Conservation (phyloP, 2,797 vertebrate species). For the Hydrophis major region DNA sequence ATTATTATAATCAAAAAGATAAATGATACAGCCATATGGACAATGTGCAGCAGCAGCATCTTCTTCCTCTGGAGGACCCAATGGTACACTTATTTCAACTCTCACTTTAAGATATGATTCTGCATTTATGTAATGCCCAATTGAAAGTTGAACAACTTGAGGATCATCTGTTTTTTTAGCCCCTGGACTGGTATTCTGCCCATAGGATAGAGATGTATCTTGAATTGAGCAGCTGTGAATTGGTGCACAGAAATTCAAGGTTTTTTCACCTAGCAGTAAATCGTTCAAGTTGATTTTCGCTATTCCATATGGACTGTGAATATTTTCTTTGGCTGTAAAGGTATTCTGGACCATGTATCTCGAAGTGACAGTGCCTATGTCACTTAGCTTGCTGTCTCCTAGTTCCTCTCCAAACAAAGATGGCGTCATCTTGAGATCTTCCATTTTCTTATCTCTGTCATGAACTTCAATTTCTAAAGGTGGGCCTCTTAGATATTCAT, state of each 20-base stretch:
- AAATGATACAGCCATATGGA: conserved; percentile 76
- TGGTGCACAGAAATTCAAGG: conserved; percentile 67
- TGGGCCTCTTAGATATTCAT: conserved; percentile 74
- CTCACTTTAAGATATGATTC: conserved; percentile 77
- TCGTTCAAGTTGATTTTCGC: conserved; percentile 75
- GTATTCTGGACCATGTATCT: conserved; percentile 40
- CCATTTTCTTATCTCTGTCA: conserved; percentile 76
- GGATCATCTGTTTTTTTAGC: background rate
- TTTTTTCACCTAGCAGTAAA: conserved; percentile 72
- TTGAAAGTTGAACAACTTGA: conserved; percentile 47
- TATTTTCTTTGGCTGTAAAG: conserved; percentile 25
- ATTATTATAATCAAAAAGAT: conserved; percentile 68
- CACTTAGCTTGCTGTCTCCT: conserved; percentile 54
- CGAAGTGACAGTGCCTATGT: conserved; percentile 36
- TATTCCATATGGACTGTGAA: conserved; percentile 69
- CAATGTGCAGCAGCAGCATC: conserved; percentile 17
- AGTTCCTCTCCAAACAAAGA: conserved; percentile 62
- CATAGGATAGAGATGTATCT: background rate
- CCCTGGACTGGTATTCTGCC: conserved; percentile 18
- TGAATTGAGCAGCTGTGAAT: conserved; percentile 68
- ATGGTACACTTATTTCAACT: conserved; percentile 73
- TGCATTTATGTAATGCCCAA: conserved; percentile 74
- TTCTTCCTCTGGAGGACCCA: conserved; percentile 21
- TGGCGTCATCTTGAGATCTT: conserved; percentile 37
- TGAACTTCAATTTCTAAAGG: conserved; percentile 84